Percentiles rank a stretch among this genome's conserved stretches.
Evolutionary conservation across 2,888 invertebrate species (phyloP).

Genomic region (Luperina nickerlii): DNA sequence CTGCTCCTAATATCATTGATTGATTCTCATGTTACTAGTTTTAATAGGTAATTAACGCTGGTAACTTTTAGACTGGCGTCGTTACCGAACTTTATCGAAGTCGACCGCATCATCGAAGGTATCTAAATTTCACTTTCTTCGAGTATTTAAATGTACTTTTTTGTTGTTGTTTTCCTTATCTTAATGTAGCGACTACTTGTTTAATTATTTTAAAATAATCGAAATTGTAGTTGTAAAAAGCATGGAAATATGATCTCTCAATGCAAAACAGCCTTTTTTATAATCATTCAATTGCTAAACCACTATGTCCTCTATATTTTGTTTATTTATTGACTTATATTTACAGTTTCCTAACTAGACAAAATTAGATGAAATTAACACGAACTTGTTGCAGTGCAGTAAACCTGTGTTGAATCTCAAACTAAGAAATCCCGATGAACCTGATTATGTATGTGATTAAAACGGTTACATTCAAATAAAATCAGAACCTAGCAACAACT

Average conservation of each 20-base stretch:
- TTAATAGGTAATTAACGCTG: background rate
- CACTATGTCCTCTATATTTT: background rate
- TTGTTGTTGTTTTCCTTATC: background rate
- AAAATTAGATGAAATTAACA: no score
- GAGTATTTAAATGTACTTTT: background rate
- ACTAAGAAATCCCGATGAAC: background rate
- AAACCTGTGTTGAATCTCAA: background rate
- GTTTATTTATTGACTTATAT: no score
- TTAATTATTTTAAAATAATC: background rate
- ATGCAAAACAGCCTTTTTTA: background rate
- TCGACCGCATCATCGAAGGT: background rate
- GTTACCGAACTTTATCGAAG: background rate
- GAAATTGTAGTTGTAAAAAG: background rate
- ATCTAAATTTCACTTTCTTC: background rate
- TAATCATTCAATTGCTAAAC: background rate
- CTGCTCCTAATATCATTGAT: background rate
- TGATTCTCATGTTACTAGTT: background rate
- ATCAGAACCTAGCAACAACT: background rate
- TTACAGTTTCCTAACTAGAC: no score
- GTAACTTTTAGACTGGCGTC: background rate
- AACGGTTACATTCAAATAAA: constrained; percentile 13
- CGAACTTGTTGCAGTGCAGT: background rate
- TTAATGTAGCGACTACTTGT: background rate
- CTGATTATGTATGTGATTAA: background rate
- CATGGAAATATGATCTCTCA: background rate